Percentiles rank a stretch among this genome's conserved stretches.
Evolutionary conservation across 2,888 invertebrate genomes (phyloP).

Genomic region (Podotricha telesiphe): DNA sequence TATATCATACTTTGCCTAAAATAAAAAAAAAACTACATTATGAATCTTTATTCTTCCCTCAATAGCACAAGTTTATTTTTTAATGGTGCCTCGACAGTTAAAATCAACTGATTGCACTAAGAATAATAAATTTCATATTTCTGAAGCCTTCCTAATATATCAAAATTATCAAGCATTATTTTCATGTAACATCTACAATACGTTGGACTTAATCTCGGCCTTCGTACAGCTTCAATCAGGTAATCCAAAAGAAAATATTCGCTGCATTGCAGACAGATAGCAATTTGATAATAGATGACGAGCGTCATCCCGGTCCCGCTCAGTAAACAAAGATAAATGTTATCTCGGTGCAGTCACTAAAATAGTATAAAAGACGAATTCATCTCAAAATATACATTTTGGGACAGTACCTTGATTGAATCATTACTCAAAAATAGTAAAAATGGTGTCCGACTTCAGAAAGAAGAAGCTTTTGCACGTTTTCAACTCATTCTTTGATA

Average conservation of each 20-base stretch:
- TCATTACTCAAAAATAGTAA: slow-evolving; percentile 50
- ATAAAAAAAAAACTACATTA: too few relatives aligned
- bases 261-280: slow-evolving; percentile 55
- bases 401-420: slow-evolving; percentile 7
- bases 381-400: slow-evolving; percentile 23
- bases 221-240: slow-evolving; percentile 6
- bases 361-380: slow-evolving; percentile 42
- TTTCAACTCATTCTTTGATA: slow-evolving; percentile 94
- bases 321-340: slow-evolving; percentile 35
- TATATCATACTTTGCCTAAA: too few relatives aligned
- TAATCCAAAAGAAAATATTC: slow-evolving; percentile 32
- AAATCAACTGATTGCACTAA: too few relatives aligned
- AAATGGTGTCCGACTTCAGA: slow-evolving; percentile 91
- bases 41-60: too few relatives aligned
- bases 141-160: too few relatives aligned
- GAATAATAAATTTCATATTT: too few relatives aligned
- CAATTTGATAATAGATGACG: slow-evolving; percentile 45
- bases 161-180: not conserved
- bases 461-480: slow-evolving; percentile 94
- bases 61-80: too few relatives aligned
- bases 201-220: not conserved
- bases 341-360: slow-evolving; percentile 38
- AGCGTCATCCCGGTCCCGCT: slow-evolving; percentile 40
- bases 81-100: too few relatives aligned
- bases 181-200: not conserved